These are phyloP conservation scores for Neoitamus cyanurus DNA, from an alignment of 2,888 invertebrate genomes.

Conservation along the genomic window DNA sequence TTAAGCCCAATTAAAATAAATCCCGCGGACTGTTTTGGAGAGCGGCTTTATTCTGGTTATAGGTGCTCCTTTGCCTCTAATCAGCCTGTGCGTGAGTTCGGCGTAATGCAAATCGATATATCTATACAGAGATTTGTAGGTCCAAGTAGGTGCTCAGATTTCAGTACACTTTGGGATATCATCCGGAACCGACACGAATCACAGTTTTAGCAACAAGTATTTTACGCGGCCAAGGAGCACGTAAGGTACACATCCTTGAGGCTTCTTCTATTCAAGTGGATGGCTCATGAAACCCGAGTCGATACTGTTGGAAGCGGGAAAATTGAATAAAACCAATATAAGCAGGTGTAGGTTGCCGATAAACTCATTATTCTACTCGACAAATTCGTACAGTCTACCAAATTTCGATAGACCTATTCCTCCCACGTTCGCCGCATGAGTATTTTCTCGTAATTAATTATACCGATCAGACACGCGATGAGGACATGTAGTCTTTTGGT, in stretches of 20 bases:
- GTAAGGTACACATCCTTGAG: neutral
- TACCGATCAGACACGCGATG: neutral
- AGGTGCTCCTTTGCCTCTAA: neutral
- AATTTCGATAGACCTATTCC: neutral
- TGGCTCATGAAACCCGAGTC: slow-evolving; percentile 4
- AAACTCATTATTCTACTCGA: neutral
- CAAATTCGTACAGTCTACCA: neutral
- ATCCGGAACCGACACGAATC: neutral
- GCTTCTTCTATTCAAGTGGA: neutral
- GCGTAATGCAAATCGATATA: neutral
- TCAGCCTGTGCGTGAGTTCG: neutral
- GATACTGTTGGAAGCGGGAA: neutral
- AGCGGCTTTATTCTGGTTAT: neutral
- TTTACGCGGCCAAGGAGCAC: neutral
- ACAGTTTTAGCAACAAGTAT: slow-evolving; percentile 12
- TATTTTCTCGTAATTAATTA: neutral
- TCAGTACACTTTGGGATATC: neutral
- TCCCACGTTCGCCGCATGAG: neutral
- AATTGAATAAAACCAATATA: slow-evolving; percentile 8
- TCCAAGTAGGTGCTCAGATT: neutral
- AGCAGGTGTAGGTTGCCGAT: neutral
- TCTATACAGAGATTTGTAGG: neutral
- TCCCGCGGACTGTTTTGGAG: neutral
- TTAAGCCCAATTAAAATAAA: neutral
- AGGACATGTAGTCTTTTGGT: neutral